Base-by-base conservation (phyloP, 2,888 invertebrate species). In the Clistopyga incitator region DNA sequence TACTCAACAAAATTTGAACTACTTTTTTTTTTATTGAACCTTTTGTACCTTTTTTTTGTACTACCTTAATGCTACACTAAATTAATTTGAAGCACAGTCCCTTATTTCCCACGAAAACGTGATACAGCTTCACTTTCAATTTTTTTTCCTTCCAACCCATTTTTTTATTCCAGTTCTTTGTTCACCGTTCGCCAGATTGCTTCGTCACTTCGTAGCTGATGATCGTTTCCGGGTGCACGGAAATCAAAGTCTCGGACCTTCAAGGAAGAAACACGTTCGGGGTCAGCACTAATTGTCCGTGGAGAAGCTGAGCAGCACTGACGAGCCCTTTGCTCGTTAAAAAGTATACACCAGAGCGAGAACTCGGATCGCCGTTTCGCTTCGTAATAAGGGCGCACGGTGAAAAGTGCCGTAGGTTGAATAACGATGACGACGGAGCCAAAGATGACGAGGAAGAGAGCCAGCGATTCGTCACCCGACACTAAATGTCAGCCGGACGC, bases 331-430 rank as follows among this genome's bases (percentile, higher is more conserved):
- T 3, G 64, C 45, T 82, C 67, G 18, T 68, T 82, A 59, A 54
- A 71, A 70, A 54, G 42, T 76, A 25, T 56, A 42, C 25, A 38
- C 18, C 13, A 56, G 15, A 2, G 34, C 15, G 34, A 54, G n/a
- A 81, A 70, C 45, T 29, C 29, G 54, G 75, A 64, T 65, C 23
- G 47, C 64, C 38, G 23, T 77, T 65, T 61, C 56, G 61, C 13
- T 25, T 70, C 23, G 65, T 81, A 81, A 81, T 52, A 52, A 81
- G 71, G 42, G 54, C 45, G 38, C 11, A 45, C 18, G 50, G 50
- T 38, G 54, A 72, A 77, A 65, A 72, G 25, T 75, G 50, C 25
- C 56, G 29, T 38, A 42, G 52, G 42, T 23, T 47, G 76, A 71
- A 11, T 20, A 20, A 34, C 64, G 64, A 71, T 45, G 59, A 71